Evolutionary conservation across 2,888 invertebrate species (phyloP).

Genomic region (Mimumesa dahlbomi): DNA sequence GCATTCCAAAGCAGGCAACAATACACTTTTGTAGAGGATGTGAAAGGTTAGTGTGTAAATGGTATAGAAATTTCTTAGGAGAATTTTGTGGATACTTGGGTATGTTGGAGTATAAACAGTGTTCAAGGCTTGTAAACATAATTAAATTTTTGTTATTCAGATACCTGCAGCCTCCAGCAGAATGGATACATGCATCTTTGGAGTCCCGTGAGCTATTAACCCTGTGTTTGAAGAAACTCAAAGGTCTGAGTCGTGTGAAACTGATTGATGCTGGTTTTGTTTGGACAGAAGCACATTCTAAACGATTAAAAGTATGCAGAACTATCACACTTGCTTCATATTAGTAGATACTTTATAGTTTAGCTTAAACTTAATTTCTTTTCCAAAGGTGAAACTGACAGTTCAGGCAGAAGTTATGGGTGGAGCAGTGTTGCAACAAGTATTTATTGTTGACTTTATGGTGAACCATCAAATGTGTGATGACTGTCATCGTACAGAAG

Average conservation of each 20-base stretch:
- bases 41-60: conserved; percentile 87
- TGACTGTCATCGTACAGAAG: conserved; percentile 97
- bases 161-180: conserved; percentile 94
- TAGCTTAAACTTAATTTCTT: background rate
- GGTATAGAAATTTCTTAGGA: too few species aligned
- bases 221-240: conserved; percentile 95
- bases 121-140: too few species aligned
- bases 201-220: conserved; percentile 95
- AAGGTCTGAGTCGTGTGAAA: conserved; percentile 93
- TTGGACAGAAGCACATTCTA: conserved; percentile 99
- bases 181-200: conserved; percentile 92
- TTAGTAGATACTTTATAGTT: conserved; percentile 4
- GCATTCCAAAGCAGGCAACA: conserved; percentile 95
- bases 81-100: too few species aligned
- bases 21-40: conserved; percentile 96
- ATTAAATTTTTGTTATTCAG: too few species aligned
- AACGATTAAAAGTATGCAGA: conserved; percentile 91
- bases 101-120: too few species aligned
- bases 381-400: conserved; percentile 88
- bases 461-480: conserved; percentile 97
- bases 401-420: conserved; percentile 97
- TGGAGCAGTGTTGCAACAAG: conserved; percentile 95
- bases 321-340: background rate
- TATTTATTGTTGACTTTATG: conserved; percentile 96
- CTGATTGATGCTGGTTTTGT: conserved; percentile 97